Evolutionary conservation across 1,140 invertebrate species (phyloP), one percentile per base, ranked within the genome.

Genomic region (Rhyzopertha dominica): DNA sequence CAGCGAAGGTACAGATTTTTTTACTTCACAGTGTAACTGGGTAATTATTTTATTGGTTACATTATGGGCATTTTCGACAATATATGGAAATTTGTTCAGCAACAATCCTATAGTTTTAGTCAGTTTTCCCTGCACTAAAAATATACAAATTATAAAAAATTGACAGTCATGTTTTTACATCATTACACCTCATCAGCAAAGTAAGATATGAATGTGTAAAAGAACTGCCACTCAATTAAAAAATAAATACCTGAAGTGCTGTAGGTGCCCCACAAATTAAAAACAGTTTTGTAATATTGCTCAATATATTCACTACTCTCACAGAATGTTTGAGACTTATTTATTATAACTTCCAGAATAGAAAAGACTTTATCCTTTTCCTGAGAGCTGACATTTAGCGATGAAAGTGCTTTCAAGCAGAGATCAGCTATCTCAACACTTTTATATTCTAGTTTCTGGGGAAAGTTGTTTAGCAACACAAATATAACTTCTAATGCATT

Each of bases 51-150:
- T 16, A 30, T 40, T 35, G 38, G 29, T 47, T 12, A 60, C 34
- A 17, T 32, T 28, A 28, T 42, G 32, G 19, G 24, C 26, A 10
- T 56, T 46, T 16, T 18, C 12, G 12, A 55, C 25, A 14, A 54
- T 25, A 37, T 45, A 49, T 10, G 40, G 46, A 42, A 48, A 56
- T 30, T 51, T 49, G 38, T 60, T 51, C 5, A 34, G 29, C 34
- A 58, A 52, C 8, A 47, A 16, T 7, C 60, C 60, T 23, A 62
- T 31, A 19, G 42, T 26, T 31, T 22, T 32, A 29, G 53, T 45
- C 20, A 57, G 37, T 22, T 60, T 51, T 34, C 47, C 47, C 41
- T 49, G 28, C 9, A 62, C 60, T 62, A 48, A 34, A 59, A 58
- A 32, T 12, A 22, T 18, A 42, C 38, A 28, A 12, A 30, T 30